These are phyloP conservation scores for Microplitis mediator DNA, from an alignment of 1,140 invertebrate genomes.

Conservation along the genomic window DNA sequence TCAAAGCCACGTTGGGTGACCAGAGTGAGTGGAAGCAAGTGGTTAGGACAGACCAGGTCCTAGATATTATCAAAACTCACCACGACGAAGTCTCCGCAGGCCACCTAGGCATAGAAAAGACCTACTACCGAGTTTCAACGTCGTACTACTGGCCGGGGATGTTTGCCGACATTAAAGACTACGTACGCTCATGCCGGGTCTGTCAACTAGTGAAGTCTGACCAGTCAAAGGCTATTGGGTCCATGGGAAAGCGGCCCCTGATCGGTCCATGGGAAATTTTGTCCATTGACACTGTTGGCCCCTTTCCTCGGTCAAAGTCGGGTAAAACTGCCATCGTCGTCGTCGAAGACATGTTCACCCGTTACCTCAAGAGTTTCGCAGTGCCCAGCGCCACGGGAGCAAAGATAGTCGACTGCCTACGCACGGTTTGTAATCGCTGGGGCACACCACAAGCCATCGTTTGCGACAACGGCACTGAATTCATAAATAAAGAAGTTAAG, in stretches of 20 bases:
- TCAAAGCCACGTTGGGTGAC: background rate
- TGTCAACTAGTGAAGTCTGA: slow-evolving; percentile 12
- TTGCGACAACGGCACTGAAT: slow-evolving; percentile 26
- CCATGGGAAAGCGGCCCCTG: background rate
- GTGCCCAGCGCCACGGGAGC: background rate
- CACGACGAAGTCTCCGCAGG: background rate
- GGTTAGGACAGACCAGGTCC: background rate
- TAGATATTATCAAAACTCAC: background rate
- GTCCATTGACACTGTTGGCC: slow-evolving; percentile 17
- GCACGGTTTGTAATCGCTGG: slow-evolving; percentile 26
- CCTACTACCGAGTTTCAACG: background rate
- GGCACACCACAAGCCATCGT: slow-evolving; percentile 10
- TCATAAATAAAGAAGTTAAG: slow-evolving; percentile 26
- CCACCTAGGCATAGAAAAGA: background rate
- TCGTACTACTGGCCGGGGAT: slow-evolving; percentile 15
- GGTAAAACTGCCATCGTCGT: slow-evolving; percentile 21
- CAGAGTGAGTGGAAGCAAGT: background rate
- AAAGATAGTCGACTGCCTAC: slow-evolving; percentile 7
- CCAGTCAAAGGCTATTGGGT: background rate
- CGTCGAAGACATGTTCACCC: slow-evolving; percentile 24
- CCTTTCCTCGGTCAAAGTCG: background rate
- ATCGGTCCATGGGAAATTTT: slow-evolving; percentile 5
- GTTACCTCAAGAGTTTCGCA: slow-evolving; percentile 27
- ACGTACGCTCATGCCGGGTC: background rate
- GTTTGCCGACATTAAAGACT: slow-evolving; percentile 10